phyloP scores from a whole-genome alignment of 2,888 invertebrate genomes.

The Polydrusus pterygomalis region DNA sequence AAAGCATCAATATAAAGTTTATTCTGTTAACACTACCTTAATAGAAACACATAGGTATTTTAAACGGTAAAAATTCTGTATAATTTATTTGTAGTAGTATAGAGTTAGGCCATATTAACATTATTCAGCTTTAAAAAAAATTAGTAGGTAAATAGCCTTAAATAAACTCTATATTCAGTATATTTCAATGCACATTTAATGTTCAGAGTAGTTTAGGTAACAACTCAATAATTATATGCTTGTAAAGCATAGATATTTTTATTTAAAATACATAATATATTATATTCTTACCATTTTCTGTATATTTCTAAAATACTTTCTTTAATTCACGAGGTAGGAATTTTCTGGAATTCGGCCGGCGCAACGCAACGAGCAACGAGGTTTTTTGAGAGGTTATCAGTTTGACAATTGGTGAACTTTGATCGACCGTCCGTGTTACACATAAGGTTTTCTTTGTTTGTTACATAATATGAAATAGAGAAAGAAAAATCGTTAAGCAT shows the following conservation, averaged over 20 bases:
- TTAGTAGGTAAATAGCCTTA: too few relatives aligned
- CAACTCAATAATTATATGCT: not conserved
- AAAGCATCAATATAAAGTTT: not conserved
- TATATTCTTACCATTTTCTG: constrained; percentile 12
- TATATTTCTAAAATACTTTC: not conserved
- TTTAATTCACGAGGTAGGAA: constrained; percentile 25
- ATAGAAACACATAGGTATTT: too few relatives aligned
- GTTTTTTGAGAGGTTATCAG: constrained; percentile 38
- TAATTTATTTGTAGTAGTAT: too few relatives aligned
- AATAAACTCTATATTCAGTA: too few relatives aligned
- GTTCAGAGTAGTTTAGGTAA: not conserved
- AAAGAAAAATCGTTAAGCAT: not conserved
- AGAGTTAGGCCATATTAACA: too few relatives aligned
- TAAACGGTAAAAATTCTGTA: too few relatives aligned
- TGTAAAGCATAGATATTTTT: not conserved
- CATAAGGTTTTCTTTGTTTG: not conserved
- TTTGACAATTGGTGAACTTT: constrained; percentile 33
- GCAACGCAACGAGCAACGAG: constrained; percentile 33
- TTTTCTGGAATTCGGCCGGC: constrained; percentile 38
- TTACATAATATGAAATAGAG: not conserved
- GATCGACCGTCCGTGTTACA: not conserved
- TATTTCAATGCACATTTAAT: too few relatives aligned
- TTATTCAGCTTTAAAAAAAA: too few relatives aligned
- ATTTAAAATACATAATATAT: not conserved
- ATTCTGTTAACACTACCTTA: too few relatives aligned